Percentiles rank a stretch among this genome's conserved stretches.
Evolutionary conservation across 1,140 invertebrate genomes (phyloP).

Genomic region (Zophobas atratus): DNA sequence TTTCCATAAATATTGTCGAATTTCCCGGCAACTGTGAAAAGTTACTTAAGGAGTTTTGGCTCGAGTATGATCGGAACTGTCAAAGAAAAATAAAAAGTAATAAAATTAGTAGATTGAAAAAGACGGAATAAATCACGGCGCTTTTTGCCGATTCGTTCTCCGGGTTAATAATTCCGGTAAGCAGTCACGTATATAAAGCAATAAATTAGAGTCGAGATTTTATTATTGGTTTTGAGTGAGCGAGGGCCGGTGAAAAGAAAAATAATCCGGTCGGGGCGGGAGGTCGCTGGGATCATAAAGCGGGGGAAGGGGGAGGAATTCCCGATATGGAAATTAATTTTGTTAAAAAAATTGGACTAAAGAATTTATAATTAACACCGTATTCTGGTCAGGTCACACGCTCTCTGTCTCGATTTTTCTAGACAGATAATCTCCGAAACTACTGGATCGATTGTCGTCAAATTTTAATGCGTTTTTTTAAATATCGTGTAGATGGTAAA

Average conservation of each 20-base stretch:
- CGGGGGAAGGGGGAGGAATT: background rate
- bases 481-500: background rate
- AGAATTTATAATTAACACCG: too few relatives aligned
- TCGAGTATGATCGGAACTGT: constrained; percentile 23
- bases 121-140: constrained; percentile 33
- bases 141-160: constrained; percentile 3
- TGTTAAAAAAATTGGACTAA: too few relatives aligned
- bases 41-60: constrained; percentile 12
- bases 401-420: background rate
- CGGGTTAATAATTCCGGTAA: constrained; percentile 9
- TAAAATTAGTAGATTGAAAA: constrained; percentile 26
- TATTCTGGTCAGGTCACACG: too few relatives aligned
- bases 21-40: constrained; percentile 14
- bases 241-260: background rate
- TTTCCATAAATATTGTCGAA: constrained; percentile 37
- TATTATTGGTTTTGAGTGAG: background rate
- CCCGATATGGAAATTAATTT: background rate
- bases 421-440: too few relatives aligned
- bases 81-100: constrained; percentile 43
- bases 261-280: background rate
- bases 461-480: background rate
- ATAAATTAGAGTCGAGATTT: constrained; percentile 14
- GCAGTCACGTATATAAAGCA: constrained; percentile 25
- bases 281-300: background rate
- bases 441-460: too few relatives aligned